Evolutionary conservation across 2,888 invertebrate genomes (phyloP), one percentile per base, ranked within the genome.

Genomic region (Cheiracanthium punctorium): DNA sequence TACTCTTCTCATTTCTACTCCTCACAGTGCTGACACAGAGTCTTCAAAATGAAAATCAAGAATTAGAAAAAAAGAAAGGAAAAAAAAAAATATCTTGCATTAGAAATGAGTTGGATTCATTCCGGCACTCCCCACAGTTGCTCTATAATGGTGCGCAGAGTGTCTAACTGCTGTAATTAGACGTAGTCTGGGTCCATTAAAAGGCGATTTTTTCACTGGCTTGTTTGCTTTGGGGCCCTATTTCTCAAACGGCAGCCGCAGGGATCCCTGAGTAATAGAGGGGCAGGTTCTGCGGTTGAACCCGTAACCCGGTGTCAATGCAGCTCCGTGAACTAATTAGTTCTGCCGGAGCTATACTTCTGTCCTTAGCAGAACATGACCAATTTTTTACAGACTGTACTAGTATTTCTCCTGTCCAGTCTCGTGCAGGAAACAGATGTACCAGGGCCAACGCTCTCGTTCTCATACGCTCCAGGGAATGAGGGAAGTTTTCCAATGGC

Each of bases 161-260:
- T 33, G 76, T 67, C 32, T 58, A 70, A 76, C 32, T 64, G 48
- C 70, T 75, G 48, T 84, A 77, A 84, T 84, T 84, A 84, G 77
- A 73, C 71, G 33, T 33, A 65, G 37, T 48, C 30, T 75, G 43
- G 48, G 43, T 52, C 77, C 82, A 84, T 77, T 84, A 77, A 67
- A 72, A 67, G 67, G 69, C 77, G 64, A 76, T 77, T 73, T 84
- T 71, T 82, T 71, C 48, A 20, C 72, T 58, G 74, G 64, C 74
- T 75, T 82, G 82, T 82, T 82, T 82, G 82, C 82, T 77, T 73
- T 73, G 73, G 72, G 77, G 30, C 43, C 77, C 77, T n/a, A 73
- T 84, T 67, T 30, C 10, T 32, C 48, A 58, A 58, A 58, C 24
- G 58, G 58, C 58, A 24, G 58, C 58, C 58, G 37, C 32, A 24